phyloP scores from a whole-genome alignment of 2,888 invertebrate genomes.

The Perdita meconis region DNA sequence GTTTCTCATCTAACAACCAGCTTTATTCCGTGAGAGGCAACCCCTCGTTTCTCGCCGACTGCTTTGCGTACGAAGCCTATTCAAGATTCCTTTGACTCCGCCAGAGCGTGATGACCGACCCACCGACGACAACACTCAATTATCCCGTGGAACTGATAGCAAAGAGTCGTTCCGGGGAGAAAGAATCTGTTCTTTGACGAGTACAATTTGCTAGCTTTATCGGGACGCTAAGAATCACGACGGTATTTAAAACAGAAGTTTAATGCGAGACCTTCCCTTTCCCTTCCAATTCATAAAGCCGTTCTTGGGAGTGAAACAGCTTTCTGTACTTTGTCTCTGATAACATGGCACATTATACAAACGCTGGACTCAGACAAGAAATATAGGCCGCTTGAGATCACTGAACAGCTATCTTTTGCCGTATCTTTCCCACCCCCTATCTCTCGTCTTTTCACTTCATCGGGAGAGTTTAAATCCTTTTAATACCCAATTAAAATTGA shows the following conservation, averaged over 20 bases:
- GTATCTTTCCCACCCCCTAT: too few relatives aligned
- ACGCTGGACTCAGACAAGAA: neutral
- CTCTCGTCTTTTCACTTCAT: too few relatives aligned
- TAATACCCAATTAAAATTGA: too few relatives aligned
- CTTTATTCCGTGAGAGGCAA: conserved; percentile 29
- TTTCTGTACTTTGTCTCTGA: neutral
- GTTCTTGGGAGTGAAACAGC: neutral
- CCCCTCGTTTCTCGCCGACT: conserved; percentile 23
- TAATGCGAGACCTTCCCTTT: neutral
- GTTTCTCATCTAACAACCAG: conserved; percentile 41
- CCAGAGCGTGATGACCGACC: neutral
- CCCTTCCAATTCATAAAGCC: neutral
- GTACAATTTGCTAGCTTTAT: neutral
- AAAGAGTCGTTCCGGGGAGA: conserved; percentile 3
- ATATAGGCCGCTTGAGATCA: neutral
- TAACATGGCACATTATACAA: neutral
- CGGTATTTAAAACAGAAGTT: neutral
- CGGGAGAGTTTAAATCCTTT: too few relatives aligned
- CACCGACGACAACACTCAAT: conserved; percentile 13
- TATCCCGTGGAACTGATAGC: neutral
- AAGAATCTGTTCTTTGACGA: neutral
- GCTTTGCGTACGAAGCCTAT: conserved; percentile 27
- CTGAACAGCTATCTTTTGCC: neutral
- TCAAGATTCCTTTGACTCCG: conserved; percentile 26
- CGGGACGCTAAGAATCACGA: neutral